Evolutionary conservation across 2,888 invertebrate genomes (phyloP), one percentile per base, ranked within the genome.

Genomic region (Carterocephalus palaemon): DNA sequence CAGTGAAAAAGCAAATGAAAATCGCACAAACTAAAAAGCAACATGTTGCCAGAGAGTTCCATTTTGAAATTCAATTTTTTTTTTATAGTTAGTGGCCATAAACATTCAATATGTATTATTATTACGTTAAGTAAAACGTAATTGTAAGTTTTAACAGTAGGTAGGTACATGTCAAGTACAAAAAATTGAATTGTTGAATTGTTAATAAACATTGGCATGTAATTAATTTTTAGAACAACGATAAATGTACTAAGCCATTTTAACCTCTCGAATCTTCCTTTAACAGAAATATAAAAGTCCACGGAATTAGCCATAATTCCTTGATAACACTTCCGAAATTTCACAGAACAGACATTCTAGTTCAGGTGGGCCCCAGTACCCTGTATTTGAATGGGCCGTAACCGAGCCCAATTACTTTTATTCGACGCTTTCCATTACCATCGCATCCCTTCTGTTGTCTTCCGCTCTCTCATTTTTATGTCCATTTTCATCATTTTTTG

Each of bases 231-330:
- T n/a, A n/a, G n/a, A n/a, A n/a, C n/a, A n/a, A n/a, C n/a, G n/a
- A n/a, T n/a, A 15, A 28, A 15, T 4, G 15, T 28, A 28, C 13
- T 28, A 7, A 3, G 13, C 28, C 7, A 26, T 13, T 28, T 28
- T 28, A 12, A n/a, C 15, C 22, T 28, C 15, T 15, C 13, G n/a
- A 7, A 15, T 28, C 28, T 28, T 4, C 15, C 13, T 15, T 15
- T 12, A 26, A 28, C 10, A 15, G 4, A 15, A 15, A 56, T 55
- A 54, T 52, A 49, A 49, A 61, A 47, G 49, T 42, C 51, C 41
- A 40, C 40, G 29, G 45, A 15, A 28, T 28, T 38, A 47, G 31
- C 39, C 47, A 33, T 49, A 49, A 49, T 47, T 49, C 51, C 41
- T 41, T 49, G 39, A 52, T 49, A 49, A 38, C 41, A 26, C 15